Percentiles rank a stretch among this genome's conserved stretches.
phyloP scores from a whole-genome alignment of 92 coral and sea anemone genomes.

The Nematostella vectensis region DNA sequence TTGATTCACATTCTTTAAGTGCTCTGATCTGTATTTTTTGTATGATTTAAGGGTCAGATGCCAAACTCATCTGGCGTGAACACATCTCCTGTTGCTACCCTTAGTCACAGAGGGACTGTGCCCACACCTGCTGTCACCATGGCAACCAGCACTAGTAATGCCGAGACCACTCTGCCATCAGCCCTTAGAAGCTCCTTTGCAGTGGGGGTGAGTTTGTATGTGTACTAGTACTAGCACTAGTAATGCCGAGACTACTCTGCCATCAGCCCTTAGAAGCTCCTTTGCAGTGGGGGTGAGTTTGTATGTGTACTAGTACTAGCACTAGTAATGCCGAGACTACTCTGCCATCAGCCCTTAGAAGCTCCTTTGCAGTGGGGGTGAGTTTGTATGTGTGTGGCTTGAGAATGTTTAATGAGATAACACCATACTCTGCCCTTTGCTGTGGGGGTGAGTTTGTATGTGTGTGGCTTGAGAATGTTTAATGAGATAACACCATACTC shows the following conservation, averaged over 20 bases:
- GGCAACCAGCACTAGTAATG: constrained; percentile 26
- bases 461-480: too few relatives aligned
- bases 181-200: constrained; percentile 97
- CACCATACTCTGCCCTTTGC: too few relatives aligned
- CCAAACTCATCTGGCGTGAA: too few relatives aligned
- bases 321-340: constrained; percentile 33
- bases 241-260: constrained; percentile 33
- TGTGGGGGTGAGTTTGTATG: too few relatives aligned
- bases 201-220: constrained; percentile 92
- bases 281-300: constrained; percentile 98
- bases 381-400: too few relatives aligned
- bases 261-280: constrained; percentile 85
- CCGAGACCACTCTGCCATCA: constrained; percentile 42
- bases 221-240: constrained; percentile 26
- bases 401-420: too few relatives aligned
- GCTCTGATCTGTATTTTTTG: too few relatives aligned
- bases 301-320: too few relatives aligned
- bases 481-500: too few relatives aligned
- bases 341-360: constrained; percentile 75
- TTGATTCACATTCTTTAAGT: too few relatives aligned
- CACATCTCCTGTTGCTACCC: neutral
- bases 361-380: constrained; percentile 97
- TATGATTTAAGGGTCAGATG: too few relatives aligned
- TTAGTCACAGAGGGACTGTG: neutral
- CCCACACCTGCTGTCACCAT: constrained; percentile 22